These are phyloP conservation scores for Leucophenga maculata DNA, from an alignment of 2,888 invertebrate genomes.

Conservation along the genomic window DNA sequence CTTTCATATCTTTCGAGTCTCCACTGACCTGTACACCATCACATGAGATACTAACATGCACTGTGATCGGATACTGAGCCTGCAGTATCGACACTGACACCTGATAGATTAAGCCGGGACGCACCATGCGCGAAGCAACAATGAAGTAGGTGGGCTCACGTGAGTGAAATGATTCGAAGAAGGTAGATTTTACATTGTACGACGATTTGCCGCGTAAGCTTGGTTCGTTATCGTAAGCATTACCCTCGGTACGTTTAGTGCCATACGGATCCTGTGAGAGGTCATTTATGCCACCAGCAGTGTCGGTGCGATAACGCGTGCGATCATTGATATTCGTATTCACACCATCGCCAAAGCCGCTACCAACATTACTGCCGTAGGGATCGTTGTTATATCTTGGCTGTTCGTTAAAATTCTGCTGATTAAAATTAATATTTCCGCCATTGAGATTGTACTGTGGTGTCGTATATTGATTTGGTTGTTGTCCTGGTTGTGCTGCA, in stretches of 20 bases:
- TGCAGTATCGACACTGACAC: conserved; percentile 88
- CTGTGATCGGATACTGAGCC: conserved; percentile 84
- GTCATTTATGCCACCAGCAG: conserved; percentile 51
- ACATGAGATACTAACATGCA: conserved; percentile 90
- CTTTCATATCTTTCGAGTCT: conserved; percentile 85
- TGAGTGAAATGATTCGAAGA: conserved; percentile 64
- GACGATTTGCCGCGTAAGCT: conserved; percentile 61
- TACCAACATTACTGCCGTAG: conserved; percentile 6
- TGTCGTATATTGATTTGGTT: not conserved
- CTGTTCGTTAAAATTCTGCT: conserved; percentile 23
- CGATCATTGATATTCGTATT: conserved; percentile 42
- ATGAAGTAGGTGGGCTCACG: conserved; percentile 84
- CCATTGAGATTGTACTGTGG: not conserved
- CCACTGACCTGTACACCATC: conserved; percentile 92
- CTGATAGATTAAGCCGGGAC: conserved; percentile 92
- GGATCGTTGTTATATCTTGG: conserved; percentile 38
- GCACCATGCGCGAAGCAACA: conserved; percentile 90
- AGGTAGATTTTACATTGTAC: conserved; percentile 62
- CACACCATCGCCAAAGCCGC: not conserved
- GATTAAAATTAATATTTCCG: not conserved
- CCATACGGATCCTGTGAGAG: conserved; percentile 55
- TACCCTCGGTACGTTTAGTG: conserved; percentile 42
- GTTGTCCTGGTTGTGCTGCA: conserved; percentile 26
- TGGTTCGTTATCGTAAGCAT: conserved; percentile 53
- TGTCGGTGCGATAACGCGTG: conserved; percentile 52